These are phyloP conservation scores for Lophius piscatorius DNA, from an alignment of 2,113 vertebrate species.

Conservation along the genomic window DNA sequence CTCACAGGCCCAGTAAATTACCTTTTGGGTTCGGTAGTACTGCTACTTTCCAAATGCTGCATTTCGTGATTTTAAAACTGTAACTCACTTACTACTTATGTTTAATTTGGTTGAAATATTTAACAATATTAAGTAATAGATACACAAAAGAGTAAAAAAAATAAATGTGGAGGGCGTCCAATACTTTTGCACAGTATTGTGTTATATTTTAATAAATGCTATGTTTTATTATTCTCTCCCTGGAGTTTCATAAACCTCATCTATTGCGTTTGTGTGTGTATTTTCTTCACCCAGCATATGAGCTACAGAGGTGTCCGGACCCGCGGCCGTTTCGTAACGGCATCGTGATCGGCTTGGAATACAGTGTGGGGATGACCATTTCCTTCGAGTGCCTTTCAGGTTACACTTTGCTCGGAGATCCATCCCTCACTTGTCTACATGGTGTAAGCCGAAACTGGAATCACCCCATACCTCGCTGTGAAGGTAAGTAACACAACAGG, in stretches of 20 bases:
- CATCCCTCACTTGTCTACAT: constrained; percentile 94
- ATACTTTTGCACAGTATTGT: too few species aligned
- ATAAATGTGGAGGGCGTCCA: too few species aligned
- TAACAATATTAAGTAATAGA: too few species aligned
- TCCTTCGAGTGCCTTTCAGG: constrained; percentile 94
- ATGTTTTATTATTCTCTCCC: neutral
- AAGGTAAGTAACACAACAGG: constrained; percentile 82
- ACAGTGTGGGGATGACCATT: constrained; percentile 94
- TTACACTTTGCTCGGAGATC: constrained; percentile 91
- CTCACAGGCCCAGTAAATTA: too few species aligned
- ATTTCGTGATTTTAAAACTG: too few species aligned
- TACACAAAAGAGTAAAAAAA: too few species aligned
- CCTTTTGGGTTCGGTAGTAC: too few species aligned
- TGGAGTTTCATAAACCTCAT: neutral
- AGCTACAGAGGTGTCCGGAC: constrained; percentile 95
- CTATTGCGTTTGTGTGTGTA: neutral
- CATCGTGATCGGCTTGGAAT: constrained; percentile 92
- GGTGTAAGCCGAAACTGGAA: constrained; percentile 98
- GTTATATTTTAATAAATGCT: too few species aligned
- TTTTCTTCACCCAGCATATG: constrained; percentile 83
- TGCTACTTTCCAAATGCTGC: too few species aligned
- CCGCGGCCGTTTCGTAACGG: constrained; percentile 94
- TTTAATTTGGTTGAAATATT: too few species aligned
- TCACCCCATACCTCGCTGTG: constrained; percentile 93
- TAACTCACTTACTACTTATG: too few species aligned